A percentile compares a stretch with the other conserved stretches of the same genome.
These are phyloP conservation scores for Austrofundulus limnaeus DNA, from an alignment of 2,113 vertebrate species.

Conservation along the genomic window DNA sequence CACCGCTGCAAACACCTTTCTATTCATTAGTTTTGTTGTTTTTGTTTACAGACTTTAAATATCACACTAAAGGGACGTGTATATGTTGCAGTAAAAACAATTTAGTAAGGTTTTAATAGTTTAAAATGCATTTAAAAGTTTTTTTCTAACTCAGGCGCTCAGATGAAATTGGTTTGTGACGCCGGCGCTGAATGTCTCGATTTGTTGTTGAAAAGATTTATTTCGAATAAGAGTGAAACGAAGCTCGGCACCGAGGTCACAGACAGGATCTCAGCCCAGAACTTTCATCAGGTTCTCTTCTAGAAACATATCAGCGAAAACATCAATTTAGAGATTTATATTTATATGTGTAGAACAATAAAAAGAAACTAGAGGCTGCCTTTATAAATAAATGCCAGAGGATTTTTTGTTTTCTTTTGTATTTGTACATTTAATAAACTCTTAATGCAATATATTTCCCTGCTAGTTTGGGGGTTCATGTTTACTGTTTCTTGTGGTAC, in stretches of 20 bases:
- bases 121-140: not conserved
- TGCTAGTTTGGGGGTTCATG: slow-evolving; percentile 45
- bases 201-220: not conserved
- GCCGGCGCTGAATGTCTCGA: not conserved
- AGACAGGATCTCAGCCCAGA: slow-evolving; percentile 33
- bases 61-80: slow-evolving; percentile 53
- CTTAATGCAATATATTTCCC: slow-evolving; percentile 65
- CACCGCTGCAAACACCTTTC: slow-evolving; percentile 44
- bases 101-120: not conserved
- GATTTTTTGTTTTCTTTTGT: slow-evolving; percentile 33
- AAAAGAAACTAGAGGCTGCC: slow-evolving; percentile 60
- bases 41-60: slow-evolving; percentile 32
- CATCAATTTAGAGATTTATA: slow-evolving; percentile 74
- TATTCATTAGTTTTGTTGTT: not conserved
- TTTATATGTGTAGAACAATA: slow-evolving; percentile 64
- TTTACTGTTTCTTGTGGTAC: slow-evolving; percentile 71
- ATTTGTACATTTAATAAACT: slow-evolving; percentile 72
- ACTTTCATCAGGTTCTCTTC: slow-evolving; percentile 22
- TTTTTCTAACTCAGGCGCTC: slow-evolving; percentile 7
- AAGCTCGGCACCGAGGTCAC: slow-evolving; percentile 5
- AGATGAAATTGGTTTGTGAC: slow-evolving; percentile 9
- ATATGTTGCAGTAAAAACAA: slow-evolving; percentile 2
- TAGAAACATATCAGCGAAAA: slow-evolving; percentile 61
- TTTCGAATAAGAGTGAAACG: slow-evolving; percentile 5
- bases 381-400: slow-evolving; percentile 73